Conservation (phyloP, 37 sponge, comb jelly and placozoan species). For the Beroe ovata region DNA sequence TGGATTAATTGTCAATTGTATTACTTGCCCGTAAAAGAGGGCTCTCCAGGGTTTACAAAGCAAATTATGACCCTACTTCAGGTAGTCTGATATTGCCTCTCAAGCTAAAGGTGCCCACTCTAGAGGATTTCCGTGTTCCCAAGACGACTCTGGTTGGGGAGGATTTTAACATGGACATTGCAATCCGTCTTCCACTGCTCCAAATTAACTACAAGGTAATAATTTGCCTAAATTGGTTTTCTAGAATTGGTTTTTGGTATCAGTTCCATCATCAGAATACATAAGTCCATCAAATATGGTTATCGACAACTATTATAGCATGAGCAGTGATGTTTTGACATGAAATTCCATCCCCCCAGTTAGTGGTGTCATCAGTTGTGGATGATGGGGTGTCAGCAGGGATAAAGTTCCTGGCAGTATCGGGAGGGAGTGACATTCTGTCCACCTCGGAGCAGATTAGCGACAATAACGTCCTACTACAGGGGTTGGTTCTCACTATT, state of each 20-base stretch:
- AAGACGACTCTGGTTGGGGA: neutral
- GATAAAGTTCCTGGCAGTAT: neutral
- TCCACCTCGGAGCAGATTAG: neutral
- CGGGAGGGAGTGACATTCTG: neutral
- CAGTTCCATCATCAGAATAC: too few species aligned
- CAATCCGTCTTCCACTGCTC: neutral
- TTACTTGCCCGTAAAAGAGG: too few species aligned
- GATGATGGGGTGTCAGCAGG: neutral
- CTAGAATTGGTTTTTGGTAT: too few species aligned
- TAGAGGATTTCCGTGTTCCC: neutral
- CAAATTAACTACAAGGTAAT: constrained; percentile 27
- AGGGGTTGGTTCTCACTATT: neutral
- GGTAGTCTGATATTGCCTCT: constrained; percentile 41
- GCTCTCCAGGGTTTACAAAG: too few species aligned
- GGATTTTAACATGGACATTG: neutral
- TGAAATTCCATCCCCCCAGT: too few species aligned
- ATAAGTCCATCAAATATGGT: too few species aligned
- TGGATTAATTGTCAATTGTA: too few species aligned
- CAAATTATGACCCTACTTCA: neutral
- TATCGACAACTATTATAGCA: too few species aligned
- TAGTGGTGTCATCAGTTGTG: too few species aligned
- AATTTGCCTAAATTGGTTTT: too few species aligned
- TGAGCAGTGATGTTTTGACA: too few species aligned
- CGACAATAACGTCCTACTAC: neutral
- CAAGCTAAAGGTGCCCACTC: neutral